Conservation (phyloP, 2,888 invertebrate genomes). For the Mongoloraphidia duomilia region DNA sequence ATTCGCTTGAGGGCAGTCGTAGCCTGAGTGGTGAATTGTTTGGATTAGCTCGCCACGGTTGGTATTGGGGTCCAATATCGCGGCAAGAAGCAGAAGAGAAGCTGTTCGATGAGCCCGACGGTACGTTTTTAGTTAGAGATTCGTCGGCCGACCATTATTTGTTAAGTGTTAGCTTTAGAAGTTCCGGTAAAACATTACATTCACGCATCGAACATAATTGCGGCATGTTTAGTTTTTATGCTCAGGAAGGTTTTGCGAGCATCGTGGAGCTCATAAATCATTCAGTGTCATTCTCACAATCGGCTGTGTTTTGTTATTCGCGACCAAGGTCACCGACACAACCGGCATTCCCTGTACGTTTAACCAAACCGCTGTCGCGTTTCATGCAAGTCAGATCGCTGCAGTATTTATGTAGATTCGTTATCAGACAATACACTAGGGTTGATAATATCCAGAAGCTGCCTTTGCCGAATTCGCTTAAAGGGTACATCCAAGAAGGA, state of each 20-base stretch:
- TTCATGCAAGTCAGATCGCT: constrained; percentile 55
- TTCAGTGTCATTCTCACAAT: constrained; percentile 55
- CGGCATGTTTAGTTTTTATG: constrained; percentile 36
- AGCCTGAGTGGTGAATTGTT: constrained; percentile 18
- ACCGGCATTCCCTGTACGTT: constrained; percentile 56
- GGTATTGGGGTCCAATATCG: constrained; percentile 74
- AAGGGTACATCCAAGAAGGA: constrained; percentile 34
- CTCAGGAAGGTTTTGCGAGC: constrained; percentile 36
- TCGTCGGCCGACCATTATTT: constrained; percentile 56
- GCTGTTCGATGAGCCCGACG: constrained; percentile 52
- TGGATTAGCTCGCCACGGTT: constrained; percentile 37
- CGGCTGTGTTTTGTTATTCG: constrained; percentile 58
- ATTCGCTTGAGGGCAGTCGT: neutral
- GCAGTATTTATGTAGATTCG: constrained; percentile 59
- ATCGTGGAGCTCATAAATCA: constrained; percentile 60
- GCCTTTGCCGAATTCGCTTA: constrained; percentile 43
- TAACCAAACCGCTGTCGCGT: constrained; percentile 59
- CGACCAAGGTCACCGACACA: constrained; percentile 47
- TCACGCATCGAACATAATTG: constrained; percentile 58
- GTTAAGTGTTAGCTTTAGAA: constrained; percentile 59
- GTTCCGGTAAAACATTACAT: constrained; percentile 52
- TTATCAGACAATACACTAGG: constrained; percentile 51
- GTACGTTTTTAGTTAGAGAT: constrained; percentile 65
- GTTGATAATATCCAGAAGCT: constrained; percentile 53
- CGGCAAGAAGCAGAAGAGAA: constrained; percentile 57